Evolutionary conservation across 2,797 vertebrate genomes (phyloP).

Genomic region (Pseudochromis fuscus): DNA sequence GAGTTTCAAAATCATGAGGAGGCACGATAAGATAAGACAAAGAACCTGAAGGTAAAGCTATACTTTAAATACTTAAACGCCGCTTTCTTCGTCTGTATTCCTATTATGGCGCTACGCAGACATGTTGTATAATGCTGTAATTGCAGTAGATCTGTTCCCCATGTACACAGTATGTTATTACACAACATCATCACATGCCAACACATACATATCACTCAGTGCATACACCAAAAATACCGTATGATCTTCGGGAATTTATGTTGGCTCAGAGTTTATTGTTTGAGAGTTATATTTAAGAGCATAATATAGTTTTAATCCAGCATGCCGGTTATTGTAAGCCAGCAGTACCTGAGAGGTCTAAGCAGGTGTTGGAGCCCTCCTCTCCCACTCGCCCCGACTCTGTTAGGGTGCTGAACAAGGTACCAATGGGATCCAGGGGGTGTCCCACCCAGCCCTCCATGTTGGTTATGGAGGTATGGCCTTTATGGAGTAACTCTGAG

Average conservation of each 20-base stretch:
- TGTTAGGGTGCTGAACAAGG: conserved; percentile 95
- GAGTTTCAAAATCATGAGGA: conserved; percentile 33
- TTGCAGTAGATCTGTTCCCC: conserved; percentile 4
- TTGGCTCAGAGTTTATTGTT: background rate
- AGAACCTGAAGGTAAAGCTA: conserved; percentile 34
- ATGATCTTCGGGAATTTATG: background rate
- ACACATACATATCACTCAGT: conserved; percentile 18
- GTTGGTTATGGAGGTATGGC: conserved; percentile 93
- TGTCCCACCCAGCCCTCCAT: conserved; percentile 99
- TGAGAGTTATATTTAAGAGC: background rate
- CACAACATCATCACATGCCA: background rate
- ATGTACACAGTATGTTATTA: conserved; percentile 3
- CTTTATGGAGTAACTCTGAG: conserved; percentile 93
- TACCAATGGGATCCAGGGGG: conserved; percentile 95
- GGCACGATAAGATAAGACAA: conserved; percentile 24
- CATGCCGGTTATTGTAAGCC: background rate
- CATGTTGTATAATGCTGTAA: background rate
- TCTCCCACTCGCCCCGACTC: conserved; percentile 92
- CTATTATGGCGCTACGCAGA: background rate
- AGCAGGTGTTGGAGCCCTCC: conserved; percentile 86
- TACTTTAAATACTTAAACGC: conserved; percentile 11
- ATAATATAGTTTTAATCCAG: background rate
- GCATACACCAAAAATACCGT: background rate
- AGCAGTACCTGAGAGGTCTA: conserved; percentile 90
- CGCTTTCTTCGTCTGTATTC: background rate